Conservation (phyloP, 2,888 invertebrate genomes). For the Leptinotarsa juncta region DNA sequence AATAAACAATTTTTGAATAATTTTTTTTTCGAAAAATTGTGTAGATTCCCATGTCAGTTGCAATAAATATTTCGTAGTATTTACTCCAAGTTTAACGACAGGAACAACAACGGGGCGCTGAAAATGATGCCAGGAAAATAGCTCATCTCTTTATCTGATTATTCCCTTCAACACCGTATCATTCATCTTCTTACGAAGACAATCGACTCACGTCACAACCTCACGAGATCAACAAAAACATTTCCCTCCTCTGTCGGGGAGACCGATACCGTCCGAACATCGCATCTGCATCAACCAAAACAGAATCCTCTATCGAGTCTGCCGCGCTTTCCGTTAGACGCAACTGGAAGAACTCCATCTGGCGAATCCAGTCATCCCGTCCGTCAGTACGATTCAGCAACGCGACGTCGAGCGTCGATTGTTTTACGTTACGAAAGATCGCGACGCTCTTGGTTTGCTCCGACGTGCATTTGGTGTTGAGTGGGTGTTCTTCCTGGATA, state of each 20-base stretch:
- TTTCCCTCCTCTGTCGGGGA: neutral
- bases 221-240: neutral
- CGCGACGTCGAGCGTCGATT: constrained; percentile 34
- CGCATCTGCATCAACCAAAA: constrained; percentile 34
- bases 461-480: constrained; percentile 32
- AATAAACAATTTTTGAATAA: too few species aligned
- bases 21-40: too few species aligned
- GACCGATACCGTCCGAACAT: constrained; percentile 30
- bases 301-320: constrained; percentile 30
- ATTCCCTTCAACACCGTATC: neutral
- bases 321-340: constrained; percentile 33
- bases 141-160: constrained; percentile 5
- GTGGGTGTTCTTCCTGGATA: constrained; percentile 28
- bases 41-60: neutral
- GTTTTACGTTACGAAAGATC: constrained; percentile 22
- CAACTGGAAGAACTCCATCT: constrained; percentile 30
- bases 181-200: constrained; percentile 6
- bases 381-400: constrained; percentile 34
- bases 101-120: neutral
- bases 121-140: neutral
- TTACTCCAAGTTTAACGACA: neutral
- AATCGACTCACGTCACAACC: constrained; percentile 6
- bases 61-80: neutral
- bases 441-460: constrained; percentile 23
- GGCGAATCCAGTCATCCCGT: constrained; percentile 23